Conservation (phyloP, 2,888 invertebrate species). For the Horisme vitalbata region DNA sequence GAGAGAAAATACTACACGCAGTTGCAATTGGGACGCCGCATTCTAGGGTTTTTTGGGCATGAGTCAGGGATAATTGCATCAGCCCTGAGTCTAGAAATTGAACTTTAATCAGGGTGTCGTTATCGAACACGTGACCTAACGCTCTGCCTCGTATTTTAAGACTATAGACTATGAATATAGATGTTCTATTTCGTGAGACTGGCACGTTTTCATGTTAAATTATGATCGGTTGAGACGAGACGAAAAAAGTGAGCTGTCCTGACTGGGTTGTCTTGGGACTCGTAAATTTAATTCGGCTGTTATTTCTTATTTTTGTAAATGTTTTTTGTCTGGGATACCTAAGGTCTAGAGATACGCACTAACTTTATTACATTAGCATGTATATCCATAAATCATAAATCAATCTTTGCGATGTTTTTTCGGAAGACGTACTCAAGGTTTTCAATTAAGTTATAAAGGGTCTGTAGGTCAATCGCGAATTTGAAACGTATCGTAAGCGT, state of each 20-base stretch:
- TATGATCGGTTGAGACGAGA: conserved; percentile 47
- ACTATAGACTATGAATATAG: conserved; percentile 53
- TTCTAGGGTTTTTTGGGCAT: conserved; percentile 70
- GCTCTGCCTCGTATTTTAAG: conserved; percentile 45
- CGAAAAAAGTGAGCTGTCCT: conserved; percentile 35
- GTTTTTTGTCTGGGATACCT: conserved; percentile 4
- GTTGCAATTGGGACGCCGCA: conserved; percentile 76
- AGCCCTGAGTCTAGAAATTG: too few species aligned
- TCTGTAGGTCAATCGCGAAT: too few species aligned
- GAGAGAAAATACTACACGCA: conserved; percentile 76
- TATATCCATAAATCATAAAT: conserved; percentile 10
- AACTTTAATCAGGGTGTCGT: conserved; percentile 13
- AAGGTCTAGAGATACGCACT: conserved; percentile 21
- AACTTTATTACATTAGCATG: conserved; percentile 22
- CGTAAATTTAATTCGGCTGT: conserved; percentile 33
- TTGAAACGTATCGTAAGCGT: too few species aligned
- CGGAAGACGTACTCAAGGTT: too few species aligned
- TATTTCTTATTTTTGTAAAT: conserved; percentile 6
- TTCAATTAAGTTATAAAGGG: too few species aligned
- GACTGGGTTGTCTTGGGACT: conserved; percentile 24
- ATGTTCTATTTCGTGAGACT: conserved; percentile 50
- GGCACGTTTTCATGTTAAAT: conserved; percentile 49
- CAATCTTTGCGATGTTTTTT: too few species aligned
- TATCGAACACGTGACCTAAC: conserved; percentile 35
- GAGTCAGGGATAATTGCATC: conserved; percentile 73